Conservation (phyloP, 2,888 invertebrate genomes). For the Panorpa germanica region DNA sequence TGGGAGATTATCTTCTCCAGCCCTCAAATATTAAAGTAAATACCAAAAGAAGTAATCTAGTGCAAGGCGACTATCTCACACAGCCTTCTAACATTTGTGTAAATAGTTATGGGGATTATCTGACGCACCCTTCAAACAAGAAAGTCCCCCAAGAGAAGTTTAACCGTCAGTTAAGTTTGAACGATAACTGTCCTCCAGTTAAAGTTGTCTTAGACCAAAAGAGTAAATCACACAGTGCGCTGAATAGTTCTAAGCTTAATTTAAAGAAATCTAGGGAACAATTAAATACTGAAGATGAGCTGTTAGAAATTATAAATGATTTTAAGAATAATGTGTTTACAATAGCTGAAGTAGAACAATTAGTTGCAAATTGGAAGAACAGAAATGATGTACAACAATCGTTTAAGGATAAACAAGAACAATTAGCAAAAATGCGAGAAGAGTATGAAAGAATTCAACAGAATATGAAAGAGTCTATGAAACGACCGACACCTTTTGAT, state of each 20-base stretch:
- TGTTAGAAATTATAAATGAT: constrained; percentile 72
- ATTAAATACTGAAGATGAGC: constrained; percentile 48
- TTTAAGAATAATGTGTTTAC: constrained; percentile 79
- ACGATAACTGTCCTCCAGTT: constrained; percentile 2
- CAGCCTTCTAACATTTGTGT: too few relatives aligned
- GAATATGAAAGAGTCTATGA: constrained; percentile 53
- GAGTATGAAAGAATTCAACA: constrained; percentile 70
- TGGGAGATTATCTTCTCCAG: constrained; percentile 38
- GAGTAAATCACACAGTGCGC: constrained; percentile 22
- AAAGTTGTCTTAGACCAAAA: constrained; percentile 15
- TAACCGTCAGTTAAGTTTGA: constrained; percentile 9
- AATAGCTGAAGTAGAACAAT: constrained; percentile 64
- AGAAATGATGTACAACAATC: constrained; percentile 76
- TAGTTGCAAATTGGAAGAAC: constrained; percentile 75
- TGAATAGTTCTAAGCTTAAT: constrained; percentile 17
- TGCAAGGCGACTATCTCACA: too few relatives aligned
- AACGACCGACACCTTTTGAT: constrained; percentile 64
- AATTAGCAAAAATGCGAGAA: constrained; percentile 57
- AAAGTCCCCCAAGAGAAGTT: constrained; percentile 18
- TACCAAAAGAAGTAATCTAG: constrained; percentile 13
- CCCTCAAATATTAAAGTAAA: constrained; percentile 41
- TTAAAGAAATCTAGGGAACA: too few relatives aligned
- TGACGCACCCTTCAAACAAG: constrained; percentile 23
- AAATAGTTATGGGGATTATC: constrained; percentile 19
- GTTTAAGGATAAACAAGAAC: constrained; percentile 67